Evolutionary conservation across 2,113 vertebrate species (phyloP), one percentile per base, ranked within the genome.

Genomic region (Ploceus nigricollis): DNA sequence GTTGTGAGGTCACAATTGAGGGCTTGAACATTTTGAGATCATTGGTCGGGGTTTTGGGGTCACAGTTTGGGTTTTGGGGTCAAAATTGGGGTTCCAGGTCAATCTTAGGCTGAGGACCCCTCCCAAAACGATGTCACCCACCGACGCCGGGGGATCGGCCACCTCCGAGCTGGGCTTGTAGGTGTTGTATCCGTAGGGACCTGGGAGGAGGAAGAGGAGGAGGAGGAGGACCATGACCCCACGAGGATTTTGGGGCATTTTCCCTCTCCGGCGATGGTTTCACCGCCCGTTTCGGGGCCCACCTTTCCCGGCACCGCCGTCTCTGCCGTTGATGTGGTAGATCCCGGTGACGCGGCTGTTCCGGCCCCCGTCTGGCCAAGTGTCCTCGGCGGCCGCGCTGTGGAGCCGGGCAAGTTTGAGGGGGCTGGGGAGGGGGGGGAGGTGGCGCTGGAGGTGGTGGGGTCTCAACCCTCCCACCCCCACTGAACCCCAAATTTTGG

Each of bases 361-460:
- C 45, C 21, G 30, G 6, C 40, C 78, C 1, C 24, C 25, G 6
- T 48, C 37, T 16, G 18, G 25, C 88, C 37, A 31, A 1, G 12
- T 0, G 11, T 79, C 51, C 44, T 72, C 35, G 0, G 22, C 1
- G 5, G 15, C 15, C 30, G 1, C 3, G 16, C 79, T 42, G 71
- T 5, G 11, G 56, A 27, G 35, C 27, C 21, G 2, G 18, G 9
- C 12, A 6, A 16, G 4, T 28, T 10, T 54, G 16, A 68, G 15
- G 23, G 6, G 33, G 20, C 37, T 54, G 87, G 35, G 11, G 19
- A 42, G 4, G 9, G 12, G 2, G 1, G 31, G 22, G 6, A n/a
- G 33, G 15, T n/a, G n/a, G 25, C 4, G 1, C n/a, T 17, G 57
- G n/a, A 18, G 45, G 13, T 15, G 15, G 2, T 14, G 64, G n/a